These are phyloP conservation scores for Xenopus tropicalis DNA, from an alignment of 2,113 vertebrate species.

Conservation along the genomic window UCB_Xtro_10.0 CM004447.2:15037501-15038000, in stretches of 20 bases:
- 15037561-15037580: too few species aligned
- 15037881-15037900: conserved; percentile 61
- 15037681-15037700: conserved; percentile 61
- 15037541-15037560: too few species aligned
- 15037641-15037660: background rate
- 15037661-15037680: conserved; percentile 67
- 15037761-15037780: conserved; percentile 69
- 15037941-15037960: conserved; percentile 75
- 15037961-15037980: conserved; percentile 73
- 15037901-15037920: conserved; percentile 68
- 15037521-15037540: too few species aligned
- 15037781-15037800: conserved; percentile 63
- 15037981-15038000: conserved; percentile 68
- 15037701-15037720: conserved; percentile 60
- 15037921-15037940: conserved; percentile 65
- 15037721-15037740: conserved; percentile 71
- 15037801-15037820: conserved; percentile 62
- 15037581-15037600: too few species aligned
- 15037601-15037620: background rate
- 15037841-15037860: conserved; percentile 78
- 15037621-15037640: background rate
- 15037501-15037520: too few species aligned
- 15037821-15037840: conserved; percentile 62
- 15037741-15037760: conserved; percentile 79
- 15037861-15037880: conserved; percentile 65